Percentiles rank a stretch among this genome's conserved stretches.
Evolutionary conservation across 2,888 invertebrate species (phyloP).

Genomic region (Malacosoma neustria): DNA sequence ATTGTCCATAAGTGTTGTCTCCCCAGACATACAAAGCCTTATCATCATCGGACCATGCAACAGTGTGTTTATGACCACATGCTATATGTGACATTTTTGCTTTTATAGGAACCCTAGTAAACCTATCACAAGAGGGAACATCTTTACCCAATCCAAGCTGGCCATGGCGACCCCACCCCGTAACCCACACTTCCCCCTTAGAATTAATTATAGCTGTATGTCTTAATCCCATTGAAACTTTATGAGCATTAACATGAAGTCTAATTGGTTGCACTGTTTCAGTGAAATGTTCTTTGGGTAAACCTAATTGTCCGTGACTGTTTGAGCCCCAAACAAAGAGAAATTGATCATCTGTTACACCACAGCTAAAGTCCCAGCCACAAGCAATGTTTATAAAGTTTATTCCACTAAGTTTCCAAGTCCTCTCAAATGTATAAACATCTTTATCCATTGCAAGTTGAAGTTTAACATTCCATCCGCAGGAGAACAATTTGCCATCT

Average conservation of each 20-base stretch:
- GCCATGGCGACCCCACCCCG: slow-evolving; percentile 80
- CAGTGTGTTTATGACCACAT: slow-evolving; percentile 88
- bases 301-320: slow-evolving; percentile 83
- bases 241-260: slow-evolving; percentile 65
- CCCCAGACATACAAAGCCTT: slow-evolving; percentile 85
- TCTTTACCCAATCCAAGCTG: slow-evolving; percentile 77
- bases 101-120: slow-evolving; percentile 71
- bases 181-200: slow-evolving; percentile 76
- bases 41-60: slow-evolving; percentile 69
- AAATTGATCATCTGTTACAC: slow-evolving; percentile 79
- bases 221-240: slow-evolving; percentile 80
- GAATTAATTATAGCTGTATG: slow-evolving; percentile 79
- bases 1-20: slow-evolving; percentile 88
- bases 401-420: slow-evolving; percentile 72
- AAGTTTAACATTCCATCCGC: slow-evolving; percentile 86
- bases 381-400: slow-evolving; percentile 78
- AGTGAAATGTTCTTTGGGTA: slow-evolving; percentile 64
- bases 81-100: slow-evolving; percentile 76
- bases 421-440: slow-evolving; percentile 74
- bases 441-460: slow-evolving; percentile 77
- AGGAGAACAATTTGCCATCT: slow-evolving; percentile 80
- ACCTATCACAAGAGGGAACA: slow-evolving; percentile 43
- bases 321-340: slow-evolving; percentile 91
- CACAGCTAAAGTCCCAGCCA: slow-evolving; percentile 90
- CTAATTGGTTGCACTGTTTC: slow-evolving; percentile 45